Evolutionary conservation across 2,888 invertebrate species (phyloP), one percentile per base, ranked within the genome.

Genomic region (Zygogramma bicolorata): DNA sequence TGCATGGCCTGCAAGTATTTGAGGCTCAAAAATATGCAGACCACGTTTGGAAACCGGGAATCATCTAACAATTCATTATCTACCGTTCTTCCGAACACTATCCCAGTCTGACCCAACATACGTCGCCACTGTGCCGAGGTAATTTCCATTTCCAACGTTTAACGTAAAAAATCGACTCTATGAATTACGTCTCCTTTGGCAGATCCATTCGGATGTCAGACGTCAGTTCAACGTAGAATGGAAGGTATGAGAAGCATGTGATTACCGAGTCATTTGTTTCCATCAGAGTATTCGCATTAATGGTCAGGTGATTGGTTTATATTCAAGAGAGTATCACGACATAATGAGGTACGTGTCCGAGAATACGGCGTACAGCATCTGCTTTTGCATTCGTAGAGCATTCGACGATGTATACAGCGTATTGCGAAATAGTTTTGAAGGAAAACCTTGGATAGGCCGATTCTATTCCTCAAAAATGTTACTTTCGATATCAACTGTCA

Each of bases 261-360:
- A 73, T 73, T 70, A 73, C 61, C 57, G 15, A 57, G 70, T 68
- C 73, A 73, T 73, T 73, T 73, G 73, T 73, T 67, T 70, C 59
- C 58, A 67, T 73, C 68, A 67, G 53, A 53, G 60, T 49, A 65
- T 70, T 63, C 73, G 62, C 58, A 69, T 62, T 67, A 73, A 66
- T 63, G 31, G 67, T 70, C 62, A 57, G 67, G 62, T 46, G 62
- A 68, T 46, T 70, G 42, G 65, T 70, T 70, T 70, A 70, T 67
- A 67, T 73, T 57, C 70, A 67, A 66, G 29, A 67, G 67, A 31
- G 40, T 40, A 73, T 73, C 73, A 73, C 70, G 70, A 70, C 73
- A 42, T 66, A 67, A 73, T 73, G 66, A 70, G 72, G 62, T 65
- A 73, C 62, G 72, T 53, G 46, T 63, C 60, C 38, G 66, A 61